phyloP scores from a whole-genome alignment of 1,140 invertebrate species.

The Trinorchestia longiramus region DNA sequence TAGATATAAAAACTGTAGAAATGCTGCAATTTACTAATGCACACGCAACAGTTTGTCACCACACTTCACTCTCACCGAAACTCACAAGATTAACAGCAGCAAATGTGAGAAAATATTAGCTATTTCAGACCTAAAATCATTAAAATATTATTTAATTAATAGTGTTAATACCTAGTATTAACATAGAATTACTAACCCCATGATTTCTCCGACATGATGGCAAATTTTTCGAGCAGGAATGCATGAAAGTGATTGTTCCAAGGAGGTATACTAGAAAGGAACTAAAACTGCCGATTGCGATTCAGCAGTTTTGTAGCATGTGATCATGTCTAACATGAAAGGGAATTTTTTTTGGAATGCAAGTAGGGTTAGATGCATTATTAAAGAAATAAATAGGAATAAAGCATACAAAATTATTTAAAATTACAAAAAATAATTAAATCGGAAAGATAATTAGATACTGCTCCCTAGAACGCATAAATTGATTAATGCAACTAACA shows the following conservation, averaged over 20 bases:
- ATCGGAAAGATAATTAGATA: too few species aligned
- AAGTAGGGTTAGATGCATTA: not conserved
- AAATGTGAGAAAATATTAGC: not conserved
- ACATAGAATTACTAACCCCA: not conserved
- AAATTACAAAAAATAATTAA: too few species aligned
- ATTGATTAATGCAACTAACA: too few species aligned
- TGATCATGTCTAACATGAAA: not conserved
- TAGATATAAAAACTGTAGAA: too few species aligned
- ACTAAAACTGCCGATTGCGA: not conserved
- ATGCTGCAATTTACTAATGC: too few species aligned
- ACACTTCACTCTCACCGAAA: not conserved
- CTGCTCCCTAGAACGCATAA: too few species aligned
- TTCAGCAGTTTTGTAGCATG: not conserved
- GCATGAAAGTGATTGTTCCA: slow-evolving; percentile 41
- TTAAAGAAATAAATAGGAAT: too few species aligned
- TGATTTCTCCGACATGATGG: slow-evolving; percentile 38
- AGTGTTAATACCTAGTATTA: not conserved
- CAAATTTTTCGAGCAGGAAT: not conserved
- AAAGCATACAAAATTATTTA: too few species aligned
- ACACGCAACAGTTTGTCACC: not conserved
- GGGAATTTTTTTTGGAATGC: not conserved
- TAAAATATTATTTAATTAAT: not conserved
- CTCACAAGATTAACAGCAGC: not conserved
- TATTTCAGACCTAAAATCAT: not conserved
- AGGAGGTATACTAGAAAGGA: not conserved